These are phyloP conservation scores for Stenodera caucasica DNA, from an alignment of 2,888 invertebrate genomes.

Conservation along the genomic window DNA sequence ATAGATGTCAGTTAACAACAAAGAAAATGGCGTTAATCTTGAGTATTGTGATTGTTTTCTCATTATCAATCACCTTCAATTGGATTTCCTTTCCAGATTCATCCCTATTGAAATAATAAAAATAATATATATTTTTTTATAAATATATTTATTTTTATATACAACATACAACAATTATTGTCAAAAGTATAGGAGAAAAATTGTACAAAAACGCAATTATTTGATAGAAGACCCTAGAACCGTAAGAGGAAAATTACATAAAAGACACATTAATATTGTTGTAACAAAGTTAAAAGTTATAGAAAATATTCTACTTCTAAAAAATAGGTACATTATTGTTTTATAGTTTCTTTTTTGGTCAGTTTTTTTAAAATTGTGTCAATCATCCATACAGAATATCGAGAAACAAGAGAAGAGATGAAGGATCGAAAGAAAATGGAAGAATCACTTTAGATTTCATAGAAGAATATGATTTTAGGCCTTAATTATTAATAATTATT, in stretches of 20 bases:
- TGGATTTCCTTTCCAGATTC: too few species aligned
- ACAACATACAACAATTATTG: constrained; percentile 52
- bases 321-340: constrained; percentile 13
- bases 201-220: constrained; percentile 35
- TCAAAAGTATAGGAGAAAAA: constrained; percentile 48
- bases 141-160: constrained; percentile 34
- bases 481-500: background rate
- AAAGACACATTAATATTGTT: constrained; percentile 4
- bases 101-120: too few species aligned
- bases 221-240: constrained; percentile 9
- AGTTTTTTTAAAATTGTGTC: background rate
- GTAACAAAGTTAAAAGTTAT: constrained; percentile 5
- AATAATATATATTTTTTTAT: too few species aligned
- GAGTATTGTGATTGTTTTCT: too few species aligned
- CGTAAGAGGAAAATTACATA: constrained; percentile 24
- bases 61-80: too few species aligned
- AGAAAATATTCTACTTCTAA: constrained; percentile 7
- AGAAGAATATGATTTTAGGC: background rate
- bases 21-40: too few species aligned
- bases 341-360: constrained; percentile 19
- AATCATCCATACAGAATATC: background rate
- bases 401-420: background rate
- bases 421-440: background rate
- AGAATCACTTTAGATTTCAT: background rate
- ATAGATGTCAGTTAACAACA: background rate